These are phyloP conservation scores for Cylas formicarius DNA, from an alignment of 1,140 invertebrate species.

Conservation along the genomic window DNA sequence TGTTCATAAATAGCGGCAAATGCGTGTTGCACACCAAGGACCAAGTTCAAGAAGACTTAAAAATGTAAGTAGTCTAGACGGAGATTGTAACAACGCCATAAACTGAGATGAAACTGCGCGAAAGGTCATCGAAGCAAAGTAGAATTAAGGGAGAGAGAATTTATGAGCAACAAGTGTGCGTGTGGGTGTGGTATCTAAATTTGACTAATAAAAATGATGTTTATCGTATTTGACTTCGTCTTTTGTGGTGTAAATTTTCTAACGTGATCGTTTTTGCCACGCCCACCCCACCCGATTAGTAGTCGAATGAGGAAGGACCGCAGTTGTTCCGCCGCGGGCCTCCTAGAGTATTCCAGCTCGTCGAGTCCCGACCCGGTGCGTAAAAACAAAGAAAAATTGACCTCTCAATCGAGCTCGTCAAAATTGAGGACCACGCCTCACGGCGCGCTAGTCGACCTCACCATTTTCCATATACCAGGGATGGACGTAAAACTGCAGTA, in stretches of 20 bases:
- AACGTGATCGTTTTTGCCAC: too few relatives aligned
- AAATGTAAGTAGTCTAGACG: constrained; percentile 46
- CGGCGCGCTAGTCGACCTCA: constrained; percentile 65
- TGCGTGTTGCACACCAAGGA: constrained; percentile 94
- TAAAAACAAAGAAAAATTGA: constrained; percentile 46
- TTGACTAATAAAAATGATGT: too few relatives aligned
- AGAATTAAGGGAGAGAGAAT: too few relatives aligned
- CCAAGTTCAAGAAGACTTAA: constrained; percentile 59
- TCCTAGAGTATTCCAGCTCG: constrained; percentile 52
- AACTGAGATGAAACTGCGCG: too few relatives aligned
- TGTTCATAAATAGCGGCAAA: constrained; percentile 93
- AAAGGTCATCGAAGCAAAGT: too few relatives aligned
- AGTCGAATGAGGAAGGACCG: constrained; percentile 60
- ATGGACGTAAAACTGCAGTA: constrained; percentile 92
- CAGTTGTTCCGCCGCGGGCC: constrained; percentile 62
- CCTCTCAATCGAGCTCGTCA: constrained; percentile 44
- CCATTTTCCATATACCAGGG: constrained; percentile 91
- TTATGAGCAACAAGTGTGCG: too few relatives aligned
- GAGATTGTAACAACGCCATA: too few relatives aligned
- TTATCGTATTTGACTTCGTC: too few relatives aligned
- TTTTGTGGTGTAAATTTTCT: too few relatives aligned
- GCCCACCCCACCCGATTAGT: too few relatives aligned
- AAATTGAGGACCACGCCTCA: constrained; percentile 45
- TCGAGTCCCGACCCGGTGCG: constrained; percentile 46
- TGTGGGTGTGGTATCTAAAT: too few relatives aligned